Evolutionary conservation across 2,113 vertebrate genomes (phyloP).

Genomic region (Pterocles gutturalis): DNA sequence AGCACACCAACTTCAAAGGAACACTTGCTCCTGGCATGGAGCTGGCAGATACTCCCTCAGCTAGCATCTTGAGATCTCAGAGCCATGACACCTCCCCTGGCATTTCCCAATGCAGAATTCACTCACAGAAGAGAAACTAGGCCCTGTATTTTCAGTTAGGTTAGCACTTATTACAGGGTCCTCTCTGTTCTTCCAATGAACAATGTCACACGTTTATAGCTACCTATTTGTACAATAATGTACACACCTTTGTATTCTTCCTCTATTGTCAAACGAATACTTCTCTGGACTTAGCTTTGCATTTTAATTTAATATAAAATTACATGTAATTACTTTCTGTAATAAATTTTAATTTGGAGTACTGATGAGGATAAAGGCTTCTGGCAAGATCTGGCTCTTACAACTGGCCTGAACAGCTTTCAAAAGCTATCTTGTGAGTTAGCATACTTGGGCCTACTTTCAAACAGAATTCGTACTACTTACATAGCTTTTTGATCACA

Average conservation of each 20-base stretch:
- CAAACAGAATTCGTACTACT: not conserved
- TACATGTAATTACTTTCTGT: conserved; percentile 10
- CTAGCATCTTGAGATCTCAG: not conserved
- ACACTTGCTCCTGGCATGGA: not conserved
- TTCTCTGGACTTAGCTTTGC: conserved; percentile 30
- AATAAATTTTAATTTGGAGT: conserved; percentile 21
- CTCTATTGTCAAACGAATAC: not conserved
- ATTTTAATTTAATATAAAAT: conserved; percentile 47
- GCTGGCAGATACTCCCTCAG: not conserved
- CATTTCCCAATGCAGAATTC: not conserved
- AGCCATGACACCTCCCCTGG: not conserved
- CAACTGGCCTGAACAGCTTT: conserved; percentile 4
- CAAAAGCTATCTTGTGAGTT: not conserved
- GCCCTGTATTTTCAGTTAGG: not conserved
- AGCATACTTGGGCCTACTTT: not conserved
- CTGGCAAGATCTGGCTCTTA: conserved; percentile 4
- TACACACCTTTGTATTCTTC: not conserved
- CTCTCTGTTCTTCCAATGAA: not conserved
- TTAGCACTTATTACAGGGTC: not conserved
- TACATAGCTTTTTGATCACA: not conserved
- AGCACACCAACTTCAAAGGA: rapidly evolving
- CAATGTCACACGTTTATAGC: not conserved
- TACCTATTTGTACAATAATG: not conserved
- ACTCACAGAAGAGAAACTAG: not conserved
- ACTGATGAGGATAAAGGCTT: not conserved